A percentile compares a stretch with the other conserved stretches of the same genome.
Conservation (phyloP, 2,888 invertebrate species). For the Tinea trinotella region DNA sequence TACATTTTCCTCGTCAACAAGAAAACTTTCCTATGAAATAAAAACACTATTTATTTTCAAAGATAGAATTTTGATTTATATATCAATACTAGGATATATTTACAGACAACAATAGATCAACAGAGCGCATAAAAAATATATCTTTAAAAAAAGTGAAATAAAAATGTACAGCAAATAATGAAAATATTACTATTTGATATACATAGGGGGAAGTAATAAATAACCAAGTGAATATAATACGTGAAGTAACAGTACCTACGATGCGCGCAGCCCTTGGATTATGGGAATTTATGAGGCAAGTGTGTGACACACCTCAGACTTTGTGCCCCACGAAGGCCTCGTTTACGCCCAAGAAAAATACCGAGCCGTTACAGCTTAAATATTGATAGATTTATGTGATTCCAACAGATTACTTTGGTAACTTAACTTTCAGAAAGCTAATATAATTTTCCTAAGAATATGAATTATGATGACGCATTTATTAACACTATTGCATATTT, state of each 20-base stretch:
- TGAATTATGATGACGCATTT: not conserved
- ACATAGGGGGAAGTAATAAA: conserved; percentile 10
- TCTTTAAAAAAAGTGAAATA: not conserved
- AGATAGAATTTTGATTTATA: conserved; percentile 19
- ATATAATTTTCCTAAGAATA: not conserved
- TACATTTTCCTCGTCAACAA: not conserved
- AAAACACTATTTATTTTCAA: conserved; percentile 7
- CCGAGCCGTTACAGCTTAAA: conserved; percentile 65
- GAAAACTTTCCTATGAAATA: not conserved
- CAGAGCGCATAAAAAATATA: too few relatives aligned
- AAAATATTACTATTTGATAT: conserved; percentile 9
- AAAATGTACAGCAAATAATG: not conserved
- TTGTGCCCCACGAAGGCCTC: conserved; percentile 20
- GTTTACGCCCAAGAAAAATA: conserved; percentile 51
- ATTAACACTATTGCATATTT: not conserved
- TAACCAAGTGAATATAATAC: conserved; percentile 12
- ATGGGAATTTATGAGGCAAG: conserved; percentile 62
- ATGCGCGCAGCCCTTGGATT: conserved; percentile 53
- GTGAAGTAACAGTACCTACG: conserved; percentile 35
- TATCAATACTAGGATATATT: conserved; percentile 21
- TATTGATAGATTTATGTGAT: conserved; percentile 64
- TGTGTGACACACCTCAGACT: conserved; percentile 56
- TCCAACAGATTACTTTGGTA: conserved; percentile 7
- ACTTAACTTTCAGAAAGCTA: conserved; percentile 1
- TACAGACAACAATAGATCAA: not conserved